These are phyloP conservation scores for Malacosoma neustria DNA, from an alignment of 2,888 invertebrate genomes.

Conservation along the genomic window DNA sequence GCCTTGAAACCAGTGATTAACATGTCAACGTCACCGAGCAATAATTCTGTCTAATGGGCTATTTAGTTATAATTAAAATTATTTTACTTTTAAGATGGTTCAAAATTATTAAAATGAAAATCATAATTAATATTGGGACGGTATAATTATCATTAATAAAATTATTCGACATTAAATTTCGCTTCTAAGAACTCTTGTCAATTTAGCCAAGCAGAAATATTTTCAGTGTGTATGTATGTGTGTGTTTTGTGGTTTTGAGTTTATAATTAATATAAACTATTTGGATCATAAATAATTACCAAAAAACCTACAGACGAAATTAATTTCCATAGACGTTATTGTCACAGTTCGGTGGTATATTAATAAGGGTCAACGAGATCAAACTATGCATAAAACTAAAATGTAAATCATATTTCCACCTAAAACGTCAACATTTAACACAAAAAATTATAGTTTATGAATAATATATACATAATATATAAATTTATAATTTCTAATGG, in stretches of 20 bases:
- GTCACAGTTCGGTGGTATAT: background rate
- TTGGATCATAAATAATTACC: no score
- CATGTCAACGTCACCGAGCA: conserved; percentile 23
- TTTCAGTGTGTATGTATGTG: no score
- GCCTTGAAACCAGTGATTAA: conserved; percentile 20
- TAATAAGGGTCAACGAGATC: background rate
- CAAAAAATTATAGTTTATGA: no score
- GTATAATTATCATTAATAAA: background rate
- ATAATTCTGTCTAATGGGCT: conserved; percentile 31
- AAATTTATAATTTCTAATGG: no score
- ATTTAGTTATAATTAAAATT: conserved; percentile 29
- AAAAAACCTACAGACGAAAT: no score
- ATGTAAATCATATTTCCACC: background rate
- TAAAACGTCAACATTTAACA: no score
- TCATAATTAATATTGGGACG: background rate
- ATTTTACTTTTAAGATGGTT: conserved; percentile 10
- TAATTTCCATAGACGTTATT: background rate
- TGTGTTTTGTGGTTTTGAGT: no score
- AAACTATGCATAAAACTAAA: background rate
- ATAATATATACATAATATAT: no score
- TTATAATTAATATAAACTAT: no score
- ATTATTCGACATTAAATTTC: no score
- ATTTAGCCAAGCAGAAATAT: no score
- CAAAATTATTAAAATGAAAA: background rate
- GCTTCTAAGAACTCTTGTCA: no score